These are phyloP conservation scores for Toxotes lorentzi DNA, from an alignment of 2,797 vertebrate species.

Conservation along the genomic window DNA sequence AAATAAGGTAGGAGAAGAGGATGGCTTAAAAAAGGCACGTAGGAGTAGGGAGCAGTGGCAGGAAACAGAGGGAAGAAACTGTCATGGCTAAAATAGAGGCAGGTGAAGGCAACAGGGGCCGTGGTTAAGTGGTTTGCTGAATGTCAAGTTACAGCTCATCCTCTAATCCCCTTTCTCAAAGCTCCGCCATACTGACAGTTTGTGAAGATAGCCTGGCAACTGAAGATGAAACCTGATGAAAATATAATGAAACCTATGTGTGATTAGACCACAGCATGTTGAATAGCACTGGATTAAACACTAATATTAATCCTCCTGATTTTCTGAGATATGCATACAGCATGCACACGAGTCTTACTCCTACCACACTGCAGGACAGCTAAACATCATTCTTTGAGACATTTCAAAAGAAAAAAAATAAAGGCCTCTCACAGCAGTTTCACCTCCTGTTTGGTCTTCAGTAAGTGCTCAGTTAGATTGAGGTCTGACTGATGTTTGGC, in stretches of 20 bases:
- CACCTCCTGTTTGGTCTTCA: neutral
- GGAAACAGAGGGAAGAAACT: conserved; percentile 4
- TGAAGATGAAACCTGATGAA: conserved; percentile 26
- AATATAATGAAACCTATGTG: neutral
- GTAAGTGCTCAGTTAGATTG: neutral
- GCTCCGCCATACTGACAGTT: conserved; percentile 33
- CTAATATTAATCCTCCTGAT: neutral
- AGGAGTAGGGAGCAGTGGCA: conserved; percentile 13
- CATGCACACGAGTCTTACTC: neutral
- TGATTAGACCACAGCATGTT: conserved; percentile 8
- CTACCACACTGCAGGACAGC: neutral
- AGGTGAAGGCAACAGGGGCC: conserved; percentile 47
- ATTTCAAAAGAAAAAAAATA: neutral
- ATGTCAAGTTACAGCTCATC: conserved; percentile 62
- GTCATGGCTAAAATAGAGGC: conserved; percentile 49
- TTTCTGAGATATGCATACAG: conserved; percentile 1
- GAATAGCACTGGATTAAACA: neutral
- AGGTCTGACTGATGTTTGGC: conserved; percentile 7
- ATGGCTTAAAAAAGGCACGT: conserved; percentile 24
- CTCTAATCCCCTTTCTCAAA: conserved; percentile 54
- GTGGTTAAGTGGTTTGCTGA: conserved; percentile 64
- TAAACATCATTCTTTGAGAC: neutral
- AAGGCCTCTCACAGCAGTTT: too few species aligned
- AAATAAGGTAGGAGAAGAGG: conserved; percentile 27
- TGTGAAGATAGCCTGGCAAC: conserved; percentile 25